Base-by-base conservation (phyloP, 2,797 vertebrate species). In the Silurus aristotelis region DNA sequence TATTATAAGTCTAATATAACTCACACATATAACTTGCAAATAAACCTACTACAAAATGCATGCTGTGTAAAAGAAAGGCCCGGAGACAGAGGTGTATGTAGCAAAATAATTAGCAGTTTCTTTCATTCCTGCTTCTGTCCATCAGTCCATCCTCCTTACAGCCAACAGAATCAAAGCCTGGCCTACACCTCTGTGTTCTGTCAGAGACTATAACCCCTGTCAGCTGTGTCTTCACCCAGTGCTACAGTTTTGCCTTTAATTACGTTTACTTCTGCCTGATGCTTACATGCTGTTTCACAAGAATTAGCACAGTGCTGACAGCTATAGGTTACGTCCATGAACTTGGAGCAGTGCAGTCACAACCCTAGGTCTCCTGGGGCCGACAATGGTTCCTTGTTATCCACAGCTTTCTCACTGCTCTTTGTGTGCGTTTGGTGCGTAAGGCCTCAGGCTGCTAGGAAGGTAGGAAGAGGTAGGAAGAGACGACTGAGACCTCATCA, bases 241-340 rank as follows among this genome's bases (percentile, higher is more conserved):
- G 55, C 85, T 83, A 84, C 71, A 83, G 87, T 87, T 84, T 90
- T 88, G 89, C 87, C 86, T 92, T 90, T 92, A 91, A 91, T 92
- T 93, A 90, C 80, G 89, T 83, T 85, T 85, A 84, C 87, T 80
- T 71, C 86, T 89, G 90, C 90, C 91, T 80, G 91, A 92, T 90
- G 89, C 89, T 92, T 90, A 91, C 92, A 92, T 87, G 89, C 89
- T 88, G 90, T 79, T 89, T 90, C 92, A 92, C 89, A 88, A 90
- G 89, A 92, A 92, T 90, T 91, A 92, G 89, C 88, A 90, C 93
- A 89, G 92, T 87, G 89, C 89, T 90, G 92, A 93, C 93, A 93
- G 95, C 95, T 95, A 82, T 93, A 89, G 94, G 95, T 94, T 94
- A 94, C 87, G 92, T 93, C 94, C 94, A 82, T 95, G 95, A 95